Percentiles rank a stretch among this genome's conserved stretches.
phyloP scores from a whole-genome alignment of 2,113 vertebrate species.

The Tichodroma muraria region DNA sequence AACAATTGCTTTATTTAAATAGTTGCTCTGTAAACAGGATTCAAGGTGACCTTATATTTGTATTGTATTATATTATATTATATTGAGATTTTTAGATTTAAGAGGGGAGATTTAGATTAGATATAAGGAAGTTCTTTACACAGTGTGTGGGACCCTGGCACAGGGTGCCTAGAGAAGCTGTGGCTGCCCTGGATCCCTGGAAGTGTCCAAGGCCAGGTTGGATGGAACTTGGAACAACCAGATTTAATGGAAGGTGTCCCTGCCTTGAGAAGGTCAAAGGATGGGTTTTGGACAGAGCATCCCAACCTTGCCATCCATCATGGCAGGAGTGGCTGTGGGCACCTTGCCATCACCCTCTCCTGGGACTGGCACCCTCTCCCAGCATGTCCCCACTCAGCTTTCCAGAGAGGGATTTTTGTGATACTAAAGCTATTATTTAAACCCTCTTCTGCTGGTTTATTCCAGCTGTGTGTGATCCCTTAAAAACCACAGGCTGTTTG shows the following conservation, averaged over 20 bases:
- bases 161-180: neutral
- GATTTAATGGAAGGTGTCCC: neutral
- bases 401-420: neutral
- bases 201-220: rapidly evolving
- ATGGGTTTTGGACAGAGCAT: neutral
- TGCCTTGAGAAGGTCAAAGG: neutral
- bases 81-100: neutral
- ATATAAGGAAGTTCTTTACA: neutral
- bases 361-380: neutral
- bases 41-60: neutral
- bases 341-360: neutral
- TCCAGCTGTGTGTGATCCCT: neutral
- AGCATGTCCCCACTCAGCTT: neutral
- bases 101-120: neutral
- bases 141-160: neutral
- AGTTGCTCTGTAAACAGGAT: neutral
- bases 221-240: neutral
- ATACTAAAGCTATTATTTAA: neutral
- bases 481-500: neutral
- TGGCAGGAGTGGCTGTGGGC: neutral
- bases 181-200: neutral
- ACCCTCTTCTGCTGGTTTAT: neutral
- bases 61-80: neutral
- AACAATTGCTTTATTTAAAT: neutral
- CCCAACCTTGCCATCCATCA: neutral